phyloP scores from a whole-genome alignment of 2,888 invertebrate species.

The Archaeoteleia sp. region DNA sequence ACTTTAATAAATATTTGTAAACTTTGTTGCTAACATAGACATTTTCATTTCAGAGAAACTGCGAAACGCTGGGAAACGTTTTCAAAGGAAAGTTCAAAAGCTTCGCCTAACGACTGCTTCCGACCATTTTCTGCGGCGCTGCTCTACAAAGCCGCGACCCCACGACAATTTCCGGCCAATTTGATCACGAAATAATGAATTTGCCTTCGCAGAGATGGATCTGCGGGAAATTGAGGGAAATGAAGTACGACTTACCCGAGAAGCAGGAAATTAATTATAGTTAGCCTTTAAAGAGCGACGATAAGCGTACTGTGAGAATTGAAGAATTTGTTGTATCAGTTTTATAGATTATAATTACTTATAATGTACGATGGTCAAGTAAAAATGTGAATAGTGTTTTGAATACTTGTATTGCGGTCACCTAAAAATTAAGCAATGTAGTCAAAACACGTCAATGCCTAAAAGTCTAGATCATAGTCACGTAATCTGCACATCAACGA shows the following conservation, averaged over 20 bases:
- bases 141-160: constrained; percentile 9
- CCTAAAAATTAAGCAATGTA: no score
- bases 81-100: background rate
- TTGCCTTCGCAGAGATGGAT: constrained; percentile 5
- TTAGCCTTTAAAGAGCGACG: background rate
- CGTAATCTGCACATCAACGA: no score
- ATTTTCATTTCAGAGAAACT: background rate
- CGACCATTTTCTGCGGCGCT: constrained; percentile 19
- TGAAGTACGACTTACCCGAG: constrained; percentile 5
- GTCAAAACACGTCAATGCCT: no score
- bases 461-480: no score
- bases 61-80: no score
- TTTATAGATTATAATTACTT: no score
- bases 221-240: constrained; percentile 30
- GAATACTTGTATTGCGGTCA: no score
- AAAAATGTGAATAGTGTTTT: no score
- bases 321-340: no score
- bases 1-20: no score
- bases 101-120: constrained; percentile 29
- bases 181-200: background rate
- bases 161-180: constrained; percentile 25
- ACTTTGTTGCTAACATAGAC: no score
- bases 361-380: no score
- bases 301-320: background rate
- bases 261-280: constrained; percentile 13